phyloP scores from a whole-genome alignment of 2,888 invertebrate genomes.

The Acleris literana region DNA sequence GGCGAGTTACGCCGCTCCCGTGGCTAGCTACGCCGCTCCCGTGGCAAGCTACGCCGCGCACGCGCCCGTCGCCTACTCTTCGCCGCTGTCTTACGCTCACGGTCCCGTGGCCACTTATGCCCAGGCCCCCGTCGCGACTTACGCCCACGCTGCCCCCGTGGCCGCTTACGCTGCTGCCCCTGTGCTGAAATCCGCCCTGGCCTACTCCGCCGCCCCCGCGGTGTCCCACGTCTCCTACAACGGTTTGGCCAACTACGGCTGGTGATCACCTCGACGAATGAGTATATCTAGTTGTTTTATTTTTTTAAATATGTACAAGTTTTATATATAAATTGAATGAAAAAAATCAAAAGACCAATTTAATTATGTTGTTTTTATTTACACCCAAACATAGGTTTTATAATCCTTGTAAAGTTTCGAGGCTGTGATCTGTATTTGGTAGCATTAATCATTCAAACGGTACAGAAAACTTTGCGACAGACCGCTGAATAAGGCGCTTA shows the following conservation, averaged over 20 bases:
- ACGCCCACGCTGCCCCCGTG: constrained; percentile 43
- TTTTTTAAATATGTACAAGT: constrained; percentile 61
- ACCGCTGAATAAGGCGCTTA: constrained; percentile 10
- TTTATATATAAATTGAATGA: constrained; percentile 72
- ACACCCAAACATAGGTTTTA: background rate
- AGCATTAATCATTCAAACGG: background rate
- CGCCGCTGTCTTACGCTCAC: constrained; percentile 38
- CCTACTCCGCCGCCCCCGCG: constrained; percentile 44
- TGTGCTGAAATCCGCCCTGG: constrained; percentile 32
- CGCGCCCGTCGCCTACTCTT: constrained; percentile 42
- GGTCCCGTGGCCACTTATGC: constrained; percentile 51
- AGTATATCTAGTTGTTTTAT: constrained; percentile 61
- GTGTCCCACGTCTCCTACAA: constrained; percentile 86
- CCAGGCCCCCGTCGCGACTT: constrained; percentile 48
- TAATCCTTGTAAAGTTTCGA: background rate
- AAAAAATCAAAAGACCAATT: constrained; percentile 53
- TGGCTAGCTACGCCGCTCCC: constrained; percentile 6
- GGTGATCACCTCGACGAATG: constrained; percentile 76
- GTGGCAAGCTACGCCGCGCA: constrained; percentile 49
- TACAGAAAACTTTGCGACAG: background rate
- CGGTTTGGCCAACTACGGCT: constrained; percentile 86
- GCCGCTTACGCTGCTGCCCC: constrained; percentile 56
- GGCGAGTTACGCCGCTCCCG: constrained; percentile 50
- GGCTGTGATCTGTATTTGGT: background rate
- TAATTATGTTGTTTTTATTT: constrained; percentile 18